Percentiles rank a stretch among this genome's conserved stretches.
Conservation (phyloP, 2,888 invertebrate genomes). For the Pristionchus maxplancki region DNA sequence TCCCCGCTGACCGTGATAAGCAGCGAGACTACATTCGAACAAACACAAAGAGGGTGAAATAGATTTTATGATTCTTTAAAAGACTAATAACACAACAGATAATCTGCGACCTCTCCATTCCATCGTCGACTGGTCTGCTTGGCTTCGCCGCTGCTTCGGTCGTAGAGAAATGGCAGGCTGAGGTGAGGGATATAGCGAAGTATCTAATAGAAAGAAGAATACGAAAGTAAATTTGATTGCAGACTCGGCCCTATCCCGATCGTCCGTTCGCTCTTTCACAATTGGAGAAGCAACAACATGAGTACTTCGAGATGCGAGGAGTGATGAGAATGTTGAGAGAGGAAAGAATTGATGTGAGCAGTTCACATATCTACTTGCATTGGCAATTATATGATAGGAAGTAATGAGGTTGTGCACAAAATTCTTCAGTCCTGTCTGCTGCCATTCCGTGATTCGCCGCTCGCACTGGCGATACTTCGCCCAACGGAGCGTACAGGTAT, state of each 20-base stretch:
- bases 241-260: slow-evolving; percentile 25
- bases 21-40: slow-evolving; percentile 21
- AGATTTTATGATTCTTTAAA: not conserved
- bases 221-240: not conserved
- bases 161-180: slow-evolving; percentile 20
- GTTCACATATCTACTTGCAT: not conserved
- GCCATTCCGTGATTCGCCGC: slow-evolving; percentile 14
- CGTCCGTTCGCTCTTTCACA: slow-evolving; percentile 10
- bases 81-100: not conserved
- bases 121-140: not conserved
- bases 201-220: no score
- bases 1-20: slow-evolving; percentile 9
- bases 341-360: not conserved
- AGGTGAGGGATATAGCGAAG: not conserved
- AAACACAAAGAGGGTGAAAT: slow-evolving; percentile 18
- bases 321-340: slow-evolving; percentile 3
- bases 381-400: no score
- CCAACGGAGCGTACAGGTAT: slow-evolving; percentile 17
- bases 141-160: slow-evolving; percentile 22
- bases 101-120: not conserved
- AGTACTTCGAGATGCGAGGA: slow-evolving; percentile 25
- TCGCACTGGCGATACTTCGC: slow-evolving; percentile 8
- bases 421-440: not conserved
- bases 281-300: not conserved
- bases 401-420: no score